A percentile compares a stretch with the other conserved stretches of the same genome.
Evolutionary conservation across 2,888 invertebrate species (phyloP).

Genomic region (Ectobius pallidus): DNA sequence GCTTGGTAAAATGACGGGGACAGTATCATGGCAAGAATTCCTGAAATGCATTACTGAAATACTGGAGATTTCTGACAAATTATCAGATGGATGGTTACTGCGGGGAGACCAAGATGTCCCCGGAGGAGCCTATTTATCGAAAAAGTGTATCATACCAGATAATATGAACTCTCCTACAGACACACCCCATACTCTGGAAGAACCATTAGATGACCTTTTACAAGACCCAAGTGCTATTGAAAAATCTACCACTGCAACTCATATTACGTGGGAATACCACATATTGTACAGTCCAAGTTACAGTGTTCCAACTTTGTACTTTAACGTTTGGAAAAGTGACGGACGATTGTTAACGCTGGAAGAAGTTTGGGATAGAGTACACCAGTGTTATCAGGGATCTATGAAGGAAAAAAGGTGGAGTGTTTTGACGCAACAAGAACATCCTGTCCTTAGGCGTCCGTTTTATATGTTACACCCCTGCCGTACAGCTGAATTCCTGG

Average conservation of each 20-base stretch:
- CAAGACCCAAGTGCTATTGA: neutral
- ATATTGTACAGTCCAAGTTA: constrained; percentile 15
- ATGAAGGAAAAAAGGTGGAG: constrained; percentile 1
- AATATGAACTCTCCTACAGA: neutral
- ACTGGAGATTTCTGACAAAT: neutral
- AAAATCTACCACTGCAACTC: too few species aligned
- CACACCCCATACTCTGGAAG: neutral
- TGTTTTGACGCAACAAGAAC: constrained; percentile 18
- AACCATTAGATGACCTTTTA: neutral
- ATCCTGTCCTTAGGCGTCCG: constrained; percentile 11
- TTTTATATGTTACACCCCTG: constrained; percentile 9
- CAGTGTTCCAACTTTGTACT: neutral
- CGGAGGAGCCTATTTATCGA: neutral
- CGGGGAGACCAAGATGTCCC: neutral
- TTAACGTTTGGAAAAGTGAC: neutral
- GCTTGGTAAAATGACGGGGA: too few species aligned
- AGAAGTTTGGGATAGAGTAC: neutral
- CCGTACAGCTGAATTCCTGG: neutral
- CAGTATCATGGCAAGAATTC: neutral
- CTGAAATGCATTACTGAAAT: neutral
- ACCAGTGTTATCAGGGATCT: neutral
- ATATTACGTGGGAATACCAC: constrained; percentile 6
- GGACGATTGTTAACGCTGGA: neutral
- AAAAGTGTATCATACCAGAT: neutral
- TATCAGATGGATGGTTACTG: neutral